Evolutionary conservation across 2,797 vertebrate species (phyloP).

Genomic region (Babyrousa celebensis): DNA sequence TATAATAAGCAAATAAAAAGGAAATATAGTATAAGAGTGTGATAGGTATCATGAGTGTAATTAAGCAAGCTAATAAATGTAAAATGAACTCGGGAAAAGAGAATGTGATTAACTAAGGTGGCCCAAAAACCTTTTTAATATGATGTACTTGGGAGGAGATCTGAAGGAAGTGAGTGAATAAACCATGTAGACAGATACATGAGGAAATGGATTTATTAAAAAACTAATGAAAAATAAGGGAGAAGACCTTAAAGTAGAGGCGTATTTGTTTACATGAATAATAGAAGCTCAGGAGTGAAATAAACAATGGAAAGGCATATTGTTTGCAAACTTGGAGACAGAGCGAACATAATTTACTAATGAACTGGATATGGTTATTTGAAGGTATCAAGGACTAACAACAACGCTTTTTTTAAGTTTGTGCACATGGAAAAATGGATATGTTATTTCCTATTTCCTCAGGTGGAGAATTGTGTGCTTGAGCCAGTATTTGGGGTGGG

Average conservation of each 20-base stretch:
- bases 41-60: neutral
- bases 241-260: neutral
- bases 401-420: neutral
- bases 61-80: neutral
- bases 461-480: neutral
- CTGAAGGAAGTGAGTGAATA: neutral
- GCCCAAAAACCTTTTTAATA: neutral
- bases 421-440: neutral
- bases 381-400: neutral
- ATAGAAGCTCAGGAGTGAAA: neutral
- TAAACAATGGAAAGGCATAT: neutral
- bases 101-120: neutral
- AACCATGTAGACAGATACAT: neutral
- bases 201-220: neutral
- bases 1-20: neutral
- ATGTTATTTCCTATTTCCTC: neutral
- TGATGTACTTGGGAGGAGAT: neutral
- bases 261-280: neutral
- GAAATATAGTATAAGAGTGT: neutral
- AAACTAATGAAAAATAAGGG: neutral
- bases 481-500: neutral
- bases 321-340: neutral
- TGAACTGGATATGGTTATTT: neutral
- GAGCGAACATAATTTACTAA: neutral
- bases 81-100: neutral